Evolutionary conservation across 2,888 invertebrate genomes (phyloP).

Genomic region (Dastarcus helophoroides): DNA sequence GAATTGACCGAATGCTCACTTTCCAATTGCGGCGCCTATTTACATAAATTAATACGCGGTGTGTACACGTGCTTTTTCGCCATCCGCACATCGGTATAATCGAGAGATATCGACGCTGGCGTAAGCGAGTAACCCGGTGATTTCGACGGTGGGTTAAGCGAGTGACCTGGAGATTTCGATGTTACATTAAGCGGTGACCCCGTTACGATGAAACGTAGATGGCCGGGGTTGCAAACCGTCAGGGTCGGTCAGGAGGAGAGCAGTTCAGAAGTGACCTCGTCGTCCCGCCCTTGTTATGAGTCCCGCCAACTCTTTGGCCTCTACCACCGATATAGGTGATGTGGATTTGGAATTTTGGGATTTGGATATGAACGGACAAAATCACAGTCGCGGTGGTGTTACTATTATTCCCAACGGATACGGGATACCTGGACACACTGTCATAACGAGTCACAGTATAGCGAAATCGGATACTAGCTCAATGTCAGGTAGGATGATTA

Average conservation of each 20-base stretch:
- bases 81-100: not conserved
- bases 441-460: conserved; percentile 29
- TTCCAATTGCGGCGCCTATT: conserved; percentile 26
- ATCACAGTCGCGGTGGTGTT: conserved; percentile 25
- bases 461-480: conserved; percentile 38
- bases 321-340: conserved; percentile 62
- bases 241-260: conserved; percentile 59
- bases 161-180: not conserved
- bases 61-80: too few relatives aligned
- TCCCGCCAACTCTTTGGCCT: conserved; percentile 61
- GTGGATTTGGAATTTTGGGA: conserved; percentile 79
- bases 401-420: conserved; percentile 33
- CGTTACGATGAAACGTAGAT: conserved; percentile 67
- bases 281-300: conserved; percentile 56
- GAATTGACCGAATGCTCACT: conserved; percentile 22
- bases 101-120: too few relatives aligned
- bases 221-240: conserved; percentile 56
- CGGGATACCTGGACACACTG: conserved; percentile 30
- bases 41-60: conserved; percentile 25
- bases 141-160: too few relatives aligned
- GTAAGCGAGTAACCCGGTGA: conserved; percentile 11
- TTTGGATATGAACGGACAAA: conserved; percentile 45
- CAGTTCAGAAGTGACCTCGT: conserved; percentile 66
- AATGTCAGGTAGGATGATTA: conserved; percentile 37
- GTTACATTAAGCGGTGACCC: conserved; percentile 1